These are phyloP conservation scores for Monoplex corrugatus DNA, from an alignment of 2,888 invertebrate species.

Conservation along the genomic window DNA sequence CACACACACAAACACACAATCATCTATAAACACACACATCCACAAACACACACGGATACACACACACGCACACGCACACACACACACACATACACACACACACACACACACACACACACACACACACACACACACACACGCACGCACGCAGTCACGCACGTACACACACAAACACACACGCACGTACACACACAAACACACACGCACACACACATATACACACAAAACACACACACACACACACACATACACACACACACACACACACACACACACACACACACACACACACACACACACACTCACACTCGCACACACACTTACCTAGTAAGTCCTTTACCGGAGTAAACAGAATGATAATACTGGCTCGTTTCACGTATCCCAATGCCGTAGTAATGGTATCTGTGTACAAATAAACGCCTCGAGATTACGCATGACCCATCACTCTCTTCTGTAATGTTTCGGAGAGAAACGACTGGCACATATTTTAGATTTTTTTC, in stretches of 20 bases:
- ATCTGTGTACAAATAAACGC: conserved; percentile 67
- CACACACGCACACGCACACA: background rate
- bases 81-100: too few relatives aligned
- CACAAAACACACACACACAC: too few relatives aligned
- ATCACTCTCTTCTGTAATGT: too few relatives aligned
- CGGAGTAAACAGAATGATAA: conserved; percentile 79
- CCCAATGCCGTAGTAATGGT: conserved; percentile 82
- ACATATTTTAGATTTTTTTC: too few relatives aligned
- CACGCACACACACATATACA: background rate
- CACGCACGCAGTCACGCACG: conserved; percentile 3
- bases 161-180: background rate
- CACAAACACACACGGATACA: background rate
- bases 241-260: background rate
- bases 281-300: background rate
- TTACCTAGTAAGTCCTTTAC: conserved; percentile 80
- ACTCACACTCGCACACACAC: background rate
- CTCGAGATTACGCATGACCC: too few relatives aligned
- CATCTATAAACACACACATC: background rate
- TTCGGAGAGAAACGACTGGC: too few relatives aligned
- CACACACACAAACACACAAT: background rate
- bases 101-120: too few relatives aligned
- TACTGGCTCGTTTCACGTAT: conserved; percentile 81
- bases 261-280: background rate
- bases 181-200: background rate
- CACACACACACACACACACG: too few relatives aligned